Percentiles rank a stretch among this genome's conserved stretches.
These are phyloP conservation scores for Carterocephalus palaemon DNA, from an alignment of 2,888 invertebrate species.

Conservation along the genomic window DNA sequence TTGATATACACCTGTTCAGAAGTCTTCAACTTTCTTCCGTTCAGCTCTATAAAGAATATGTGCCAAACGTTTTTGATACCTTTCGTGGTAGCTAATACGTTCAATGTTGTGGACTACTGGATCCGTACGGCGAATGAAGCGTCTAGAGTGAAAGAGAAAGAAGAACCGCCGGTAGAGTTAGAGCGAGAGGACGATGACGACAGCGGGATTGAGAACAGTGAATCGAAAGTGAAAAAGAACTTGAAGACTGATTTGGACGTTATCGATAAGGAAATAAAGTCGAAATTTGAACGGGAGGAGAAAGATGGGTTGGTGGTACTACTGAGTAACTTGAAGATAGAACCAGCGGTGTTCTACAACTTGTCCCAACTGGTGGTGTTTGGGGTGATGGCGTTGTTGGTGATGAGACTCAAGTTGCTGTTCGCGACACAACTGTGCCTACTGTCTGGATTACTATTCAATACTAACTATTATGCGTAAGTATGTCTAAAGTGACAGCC, in stretches of 20 bases:
- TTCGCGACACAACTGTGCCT: slow-evolving; percentile 89
- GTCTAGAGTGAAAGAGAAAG: slow-evolving; percentile 27
- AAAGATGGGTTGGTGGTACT: slow-evolving; percentile 39
- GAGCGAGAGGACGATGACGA: slow-evolving; percentile 63
- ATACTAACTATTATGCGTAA: slow-evolving; percentile 77
- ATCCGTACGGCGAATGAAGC: slow-evolving; percentile 26
- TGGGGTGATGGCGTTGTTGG: slow-evolving; percentile 83
- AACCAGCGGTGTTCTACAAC: slow-evolving; percentile 83
- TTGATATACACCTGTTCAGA: slow-evolving; percentile 87
- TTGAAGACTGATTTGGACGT: slow-evolving; percentile 40
- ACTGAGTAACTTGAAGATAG: slow-evolving; percentile 57
- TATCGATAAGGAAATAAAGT: slow-evolving; percentile 38
- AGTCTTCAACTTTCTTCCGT: slow-evolving; percentile 86
- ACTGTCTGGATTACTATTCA: slow-evolving; percentile 82
- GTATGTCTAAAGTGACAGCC: too few species aligned
- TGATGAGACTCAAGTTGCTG: slow-evolving; percentile 88
- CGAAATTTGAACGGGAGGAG: slow-evolving; percentile 36
- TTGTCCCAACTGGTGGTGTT: slow-evolving; percentile 85
- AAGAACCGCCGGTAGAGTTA: slow-evolving; percentile 32
- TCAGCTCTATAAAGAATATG: slow-evolving; percentile 72
- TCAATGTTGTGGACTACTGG: slow-evolving; percentile 61
- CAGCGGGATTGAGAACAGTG: slow-evolving; percentile 75
- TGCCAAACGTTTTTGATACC: slow-evolving; percentile 80
- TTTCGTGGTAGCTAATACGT: slow-evolving; percentile 62
- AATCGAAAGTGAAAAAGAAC: slow-evolving; percentile 46